Percentiles rank a stretch among this genome's conserved stretches.
Evolutionary conservation across 53 echinoderm and acorn worm species (phyloP).

Genomic region (Glandiceps talaboti): DNA sequence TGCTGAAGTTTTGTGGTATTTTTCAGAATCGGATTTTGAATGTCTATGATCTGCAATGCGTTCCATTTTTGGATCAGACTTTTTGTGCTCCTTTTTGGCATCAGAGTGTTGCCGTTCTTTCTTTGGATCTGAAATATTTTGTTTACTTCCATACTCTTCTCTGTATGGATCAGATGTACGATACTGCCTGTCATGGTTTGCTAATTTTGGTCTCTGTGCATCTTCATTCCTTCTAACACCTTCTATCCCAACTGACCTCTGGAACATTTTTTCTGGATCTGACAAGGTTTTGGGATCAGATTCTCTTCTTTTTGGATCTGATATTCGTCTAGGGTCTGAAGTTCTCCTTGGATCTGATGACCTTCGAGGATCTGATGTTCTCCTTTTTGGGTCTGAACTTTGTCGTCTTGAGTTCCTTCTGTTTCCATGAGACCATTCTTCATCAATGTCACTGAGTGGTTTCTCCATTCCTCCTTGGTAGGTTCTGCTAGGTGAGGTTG

Average conservation of each 20-base stretch:
- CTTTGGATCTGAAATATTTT: background rate
- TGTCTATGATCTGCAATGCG: conserved; percentile 12
- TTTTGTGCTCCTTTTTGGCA: background rate
- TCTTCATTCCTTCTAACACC: background rate
- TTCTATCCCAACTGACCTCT: background rate
- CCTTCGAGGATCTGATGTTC: conserved; percentile 11
- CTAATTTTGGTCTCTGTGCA: background rate
- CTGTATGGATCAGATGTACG: background rate
- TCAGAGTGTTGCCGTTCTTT: background rate
- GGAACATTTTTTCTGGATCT: conserved; percentile 1
- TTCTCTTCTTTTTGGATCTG: conserved; percentile 14
- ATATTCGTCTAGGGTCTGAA: conserved; percentile 8
- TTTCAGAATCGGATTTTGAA: conserved; percentile 55
- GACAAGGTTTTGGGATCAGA: conserved; percentile 11
- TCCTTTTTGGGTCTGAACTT: conserved; percentile 1
- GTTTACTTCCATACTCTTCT: conserved; percentile 2
- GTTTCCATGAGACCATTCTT: conserved; percentile 6
- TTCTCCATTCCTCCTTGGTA: background rate
- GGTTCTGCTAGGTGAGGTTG: background rate
- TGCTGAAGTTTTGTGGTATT: conserved; percentile 11
- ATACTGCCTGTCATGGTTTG: background rate
- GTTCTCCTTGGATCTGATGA: conserved; percentile 4
- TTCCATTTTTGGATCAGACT: background rate
- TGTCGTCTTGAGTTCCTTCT: background rate
- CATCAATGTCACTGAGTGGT: background rate